These are phyloP conservation scores for Punctoribates punctum DNA, from an alignment of 2,888 invertebrate species.

Conservation along the genomic window DNA sequence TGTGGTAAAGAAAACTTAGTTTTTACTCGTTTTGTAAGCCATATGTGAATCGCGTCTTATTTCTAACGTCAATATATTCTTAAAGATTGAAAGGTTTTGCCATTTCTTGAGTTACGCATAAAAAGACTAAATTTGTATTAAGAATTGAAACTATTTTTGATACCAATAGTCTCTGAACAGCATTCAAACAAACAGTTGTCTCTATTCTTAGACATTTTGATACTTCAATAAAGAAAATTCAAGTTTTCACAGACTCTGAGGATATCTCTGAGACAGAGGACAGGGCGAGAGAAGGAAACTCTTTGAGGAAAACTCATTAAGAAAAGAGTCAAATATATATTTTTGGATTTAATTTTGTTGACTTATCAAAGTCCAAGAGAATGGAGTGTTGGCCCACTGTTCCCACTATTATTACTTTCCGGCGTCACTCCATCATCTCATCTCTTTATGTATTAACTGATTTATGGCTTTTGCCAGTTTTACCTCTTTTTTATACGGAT, in stretches of 20 bases:
- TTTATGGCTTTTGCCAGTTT: slow-evolving; percentile 1
- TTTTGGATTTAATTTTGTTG: slow-evolving; percentile 7
- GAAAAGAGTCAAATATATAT: neutral
- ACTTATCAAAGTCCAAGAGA: neutral
- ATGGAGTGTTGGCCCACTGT: neutral
- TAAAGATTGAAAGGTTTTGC: neutral
- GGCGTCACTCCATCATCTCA: neutral
- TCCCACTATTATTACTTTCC: neutral
- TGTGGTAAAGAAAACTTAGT: no score
- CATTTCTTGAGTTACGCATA: neutral
- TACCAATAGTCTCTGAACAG: no score
- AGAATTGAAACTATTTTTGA: no score
- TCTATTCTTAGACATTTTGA: no score
- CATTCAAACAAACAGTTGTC: no score
- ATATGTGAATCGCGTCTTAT: neutral
- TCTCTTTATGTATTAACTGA: neutral
- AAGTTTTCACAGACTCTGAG: no score
- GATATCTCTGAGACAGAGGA: neutral
- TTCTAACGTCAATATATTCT: neutral
- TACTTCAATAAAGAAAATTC: neutral
- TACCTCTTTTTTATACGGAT: neutral
- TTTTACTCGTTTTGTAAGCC: neutral
- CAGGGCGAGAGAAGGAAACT: neutral
- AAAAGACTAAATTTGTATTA: neutral
- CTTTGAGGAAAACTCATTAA: neutral